These are phyloP conservation scores for Troilus luridus DNA, from an alignment of 2,888 invertebrate genomes.

Conservation along the genomic window DNA sequence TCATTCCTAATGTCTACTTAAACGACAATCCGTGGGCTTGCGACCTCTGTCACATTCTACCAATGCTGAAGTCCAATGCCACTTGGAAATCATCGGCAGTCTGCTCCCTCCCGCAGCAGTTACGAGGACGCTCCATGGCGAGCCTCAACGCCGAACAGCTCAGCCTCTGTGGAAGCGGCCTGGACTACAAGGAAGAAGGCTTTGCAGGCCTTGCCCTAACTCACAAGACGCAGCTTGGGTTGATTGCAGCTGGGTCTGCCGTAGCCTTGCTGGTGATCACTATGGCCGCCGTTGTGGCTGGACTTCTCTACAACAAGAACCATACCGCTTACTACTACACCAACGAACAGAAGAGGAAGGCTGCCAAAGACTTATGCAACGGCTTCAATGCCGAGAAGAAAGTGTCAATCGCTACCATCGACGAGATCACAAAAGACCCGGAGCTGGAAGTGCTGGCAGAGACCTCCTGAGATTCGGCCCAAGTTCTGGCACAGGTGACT, in stretches of 20 bases:
- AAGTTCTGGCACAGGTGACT: slow-evolving; percentile 63
- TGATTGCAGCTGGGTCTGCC: slow-evolving; percentile 71
- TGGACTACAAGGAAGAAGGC: slow-evolving; percentile 72
- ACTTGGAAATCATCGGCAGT: slow-evolving; percentile 71
- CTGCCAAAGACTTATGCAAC: slow-evolving; percentile 65
- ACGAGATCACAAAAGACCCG: slow-evolving; percentile 67
- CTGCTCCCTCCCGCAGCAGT: slow-evolving; percentile 73
- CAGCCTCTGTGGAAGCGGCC: slow-evolving; percentile 71
- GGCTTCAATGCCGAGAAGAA: slow-evolving; percentile 66
- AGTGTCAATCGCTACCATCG: slow-evolving; percentile 67
- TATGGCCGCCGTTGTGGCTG: slow-evolving; percentile 71
- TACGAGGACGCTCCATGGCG: slow-evolving; percentile 71
- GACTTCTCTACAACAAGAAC: slow-evolving; percentile 78
- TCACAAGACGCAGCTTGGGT: slow-evolving; percentile 66
- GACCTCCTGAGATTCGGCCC: slow-evolving; percentile 66
- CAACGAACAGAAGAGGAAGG: slow-evolving; percentile 78
- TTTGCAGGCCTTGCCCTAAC: slow-evolving; percentile 67
- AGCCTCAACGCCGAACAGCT: slow-evolving; percentile 69
- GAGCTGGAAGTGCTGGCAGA: slow-evolving; percentile 66
- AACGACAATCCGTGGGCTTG: slow-evolving; percentile 78
- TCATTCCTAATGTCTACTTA: slow-evolving; percentile 72
- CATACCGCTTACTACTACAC: slow-evolving; percentile 84
- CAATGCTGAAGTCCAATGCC: slow-evolving; percentile 75
- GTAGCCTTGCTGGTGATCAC: slow-evolving; percentile 73
- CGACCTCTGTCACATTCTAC: slow-evolving; percentile 76